Percentiles rank a stretch among this genome's conserved stretches.
These are phyloP conservation scores for Hestina assimilis DNA, from an alignment of 1,140 invertebrate genomes.

Conservation along the genomic window DNA sequence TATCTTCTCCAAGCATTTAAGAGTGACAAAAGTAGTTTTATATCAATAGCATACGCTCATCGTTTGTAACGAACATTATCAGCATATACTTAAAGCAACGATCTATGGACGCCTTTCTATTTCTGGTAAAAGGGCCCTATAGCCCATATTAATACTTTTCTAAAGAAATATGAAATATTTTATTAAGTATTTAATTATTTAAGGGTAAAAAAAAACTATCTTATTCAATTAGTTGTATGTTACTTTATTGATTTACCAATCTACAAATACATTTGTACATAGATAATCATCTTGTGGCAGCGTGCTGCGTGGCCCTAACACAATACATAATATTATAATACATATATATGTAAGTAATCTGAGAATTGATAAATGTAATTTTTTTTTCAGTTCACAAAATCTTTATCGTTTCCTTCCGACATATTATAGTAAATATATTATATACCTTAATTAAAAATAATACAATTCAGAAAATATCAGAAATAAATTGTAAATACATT, in stretches of 20 bases:
- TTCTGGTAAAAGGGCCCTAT: too few relatives aligned
- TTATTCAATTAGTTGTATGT: constrained; percentile 13
- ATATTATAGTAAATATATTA: not conserved
- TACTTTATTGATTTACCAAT: constrained; percentile 54
- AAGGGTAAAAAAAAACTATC: constrained; percentile 8
- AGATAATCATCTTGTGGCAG: constrained; percentile 51
- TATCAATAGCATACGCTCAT: too few relatives aligned
- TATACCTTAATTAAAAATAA: not conserved
- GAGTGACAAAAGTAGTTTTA: too few relatives aligned
- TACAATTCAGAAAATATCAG: not conserved
- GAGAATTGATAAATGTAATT: constrained; percentile 39
- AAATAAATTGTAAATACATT: not conserved
- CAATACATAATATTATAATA: constrained; percentile 50
- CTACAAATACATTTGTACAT: constrained; percentile 70
- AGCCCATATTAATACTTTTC: too few relatives aligned
- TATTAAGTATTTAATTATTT: too few relatives aligned
- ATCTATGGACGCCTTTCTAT: too few relatives aligned
- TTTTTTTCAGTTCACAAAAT: constrained; percentile 10
- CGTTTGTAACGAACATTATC: too few relatives aligned
- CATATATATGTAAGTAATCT: too few relatives aligned
- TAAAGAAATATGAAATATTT: too few relatives aligned
- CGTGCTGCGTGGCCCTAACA: constrained; percentile 58
- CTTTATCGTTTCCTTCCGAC: not conserved
- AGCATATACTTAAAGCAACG: too few relatives aligned
- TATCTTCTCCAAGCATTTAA: too few relatives aligned